phyloP scores from a whole-genome alignment of 2,888 invertebrate species.

The Cheilosia soror region DNA sequence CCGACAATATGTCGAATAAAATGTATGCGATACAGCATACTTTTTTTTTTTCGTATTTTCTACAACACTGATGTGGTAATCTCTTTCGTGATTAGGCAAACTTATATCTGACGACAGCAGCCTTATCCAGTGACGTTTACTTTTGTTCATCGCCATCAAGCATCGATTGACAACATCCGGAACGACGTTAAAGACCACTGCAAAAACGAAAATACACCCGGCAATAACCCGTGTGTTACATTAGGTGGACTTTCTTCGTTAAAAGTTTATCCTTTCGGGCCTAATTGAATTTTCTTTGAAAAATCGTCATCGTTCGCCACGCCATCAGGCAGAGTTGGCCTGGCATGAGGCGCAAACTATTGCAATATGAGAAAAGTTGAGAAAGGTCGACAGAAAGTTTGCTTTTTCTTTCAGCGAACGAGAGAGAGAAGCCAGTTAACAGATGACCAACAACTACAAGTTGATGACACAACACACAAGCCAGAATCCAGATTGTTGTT shows the following conservation, averaged over 20 bases:
- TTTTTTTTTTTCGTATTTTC: neutral
- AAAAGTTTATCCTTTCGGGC: conserved; percentile 70
- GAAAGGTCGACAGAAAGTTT: conserved; percentile 63
- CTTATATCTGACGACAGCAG: conserved; percentile 48
- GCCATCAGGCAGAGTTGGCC: conserved; percentile 40
- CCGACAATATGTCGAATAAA: conserved; percentile 32
- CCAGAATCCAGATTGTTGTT: conserved; percentile 57
- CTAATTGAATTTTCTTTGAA: conserved; percentile 74
- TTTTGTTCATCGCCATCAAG: conserved; percentile 63
- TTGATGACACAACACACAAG: conserved; percentile 60
- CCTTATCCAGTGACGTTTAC: conserved; percentile 41
- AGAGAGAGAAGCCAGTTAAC: conserved; percentile 6
- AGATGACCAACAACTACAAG: conserved; percentile 53
- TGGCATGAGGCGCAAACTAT: neutral
- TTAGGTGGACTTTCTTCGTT: conserved; percentile 67
- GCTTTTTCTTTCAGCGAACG: neutral
- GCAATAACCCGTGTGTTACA: conserved; percentile 41
- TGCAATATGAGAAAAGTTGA: conserved; percentile 59
- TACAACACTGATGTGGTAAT: conserved; percentile 59
- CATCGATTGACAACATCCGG: conserved; percentile 54
- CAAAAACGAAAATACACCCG: conserved; percentile 4
- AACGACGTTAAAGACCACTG: conserved; percentile 33
- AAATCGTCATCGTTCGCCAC: conserved; percentile 59
- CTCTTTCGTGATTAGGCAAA: conserved; percentile 59
- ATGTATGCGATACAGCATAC: conserved; percentile 36